Percentiles rank a stretch among this genome's conserved stretches.
phyloP scores from a whole-genome alignment of 2,797 vertebrate species.

The Sebastes steindachneri region DNA sequence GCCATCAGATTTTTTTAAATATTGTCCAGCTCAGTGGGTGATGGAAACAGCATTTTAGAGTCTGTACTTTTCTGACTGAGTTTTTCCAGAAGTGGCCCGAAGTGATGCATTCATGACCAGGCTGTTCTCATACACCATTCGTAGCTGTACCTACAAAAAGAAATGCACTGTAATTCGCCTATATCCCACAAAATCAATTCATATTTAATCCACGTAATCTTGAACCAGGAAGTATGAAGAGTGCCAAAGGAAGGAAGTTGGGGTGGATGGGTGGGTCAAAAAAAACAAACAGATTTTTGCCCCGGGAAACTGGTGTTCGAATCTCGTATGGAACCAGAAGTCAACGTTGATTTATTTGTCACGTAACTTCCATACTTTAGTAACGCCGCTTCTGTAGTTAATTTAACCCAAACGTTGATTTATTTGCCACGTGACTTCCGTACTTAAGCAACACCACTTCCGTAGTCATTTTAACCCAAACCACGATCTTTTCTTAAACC shows the following conservation, averaged over 20 bases:
- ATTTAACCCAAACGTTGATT: too few species aligned
- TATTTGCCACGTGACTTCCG: too few species aligned
- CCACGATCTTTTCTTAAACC: too few species aligned
- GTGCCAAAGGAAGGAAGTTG: background rate
- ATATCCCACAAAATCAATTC: background rate
- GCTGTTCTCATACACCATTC: too few species aligned
- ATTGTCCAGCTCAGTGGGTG: background rate
- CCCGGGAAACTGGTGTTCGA: too few species aligned
- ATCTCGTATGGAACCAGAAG: background rate
- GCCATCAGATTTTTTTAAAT: background rate
- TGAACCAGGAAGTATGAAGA: background rate
- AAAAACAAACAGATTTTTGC: accelerated
- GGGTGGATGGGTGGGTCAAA: background rate
- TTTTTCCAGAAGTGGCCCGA: background rate
- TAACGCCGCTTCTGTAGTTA: too few species aligned
- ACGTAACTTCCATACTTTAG: background rate
- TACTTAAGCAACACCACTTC: too few species aligned
- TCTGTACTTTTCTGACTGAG: background rate
- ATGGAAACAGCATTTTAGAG: background rate
- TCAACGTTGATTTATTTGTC: background rate
- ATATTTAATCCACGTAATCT: background rate
- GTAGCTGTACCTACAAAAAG: too few species aligned
- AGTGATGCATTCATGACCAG: background rate
- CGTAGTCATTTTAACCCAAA: too few species aligned
- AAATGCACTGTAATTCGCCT: background rate